Evolutionary conservation across 2,888 invertebrate species (phyloP).

Genomic region (Hemicrepidius hirtus): DNA sequence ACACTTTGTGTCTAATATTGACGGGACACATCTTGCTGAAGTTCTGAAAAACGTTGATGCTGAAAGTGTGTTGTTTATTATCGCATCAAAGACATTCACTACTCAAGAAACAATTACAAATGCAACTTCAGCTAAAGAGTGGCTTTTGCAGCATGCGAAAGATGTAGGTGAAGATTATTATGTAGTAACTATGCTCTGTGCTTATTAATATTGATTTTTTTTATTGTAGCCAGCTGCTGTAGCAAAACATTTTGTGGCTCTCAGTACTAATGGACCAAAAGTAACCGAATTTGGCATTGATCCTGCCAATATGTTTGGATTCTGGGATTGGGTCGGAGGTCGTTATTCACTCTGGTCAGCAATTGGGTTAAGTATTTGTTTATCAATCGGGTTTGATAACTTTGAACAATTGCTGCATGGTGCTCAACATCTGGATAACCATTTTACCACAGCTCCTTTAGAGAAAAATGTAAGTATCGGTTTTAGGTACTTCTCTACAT

Average conservation of each 20-base stretch:
- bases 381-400: slow-evolving; percentile 95
- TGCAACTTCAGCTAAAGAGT: slow-evolving; percentile 96
- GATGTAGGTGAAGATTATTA: slow-evolving; percentile 78
- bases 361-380: slow-evolving; percentile 96
- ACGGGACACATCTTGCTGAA: slow-evolving; percentile 98
- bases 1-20: slow-evolving; percentile 99
- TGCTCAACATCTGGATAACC: slow-evolving; percentile 95
- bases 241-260: slow-evolving; percentile 97
- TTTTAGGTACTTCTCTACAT: too few relatives aligned
- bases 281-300: slow-evolving; percentile 99
- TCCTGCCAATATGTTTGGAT: slow-evolving; percentile 98
- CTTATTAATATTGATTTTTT: neutral
- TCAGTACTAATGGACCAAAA: slow-evolving; percentile 95
- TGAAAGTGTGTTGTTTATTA: slow-evolving; percentile 97
- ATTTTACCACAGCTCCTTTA: slow-evolving; percentile 90
- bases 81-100: slow-evolving; percentile 99
- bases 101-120: slow-evolving; percentile 99
- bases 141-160: slow-evolving; percentile 92
- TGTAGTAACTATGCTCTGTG: too few relatives aligned
- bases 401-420: slow-evolving; percentile 94
- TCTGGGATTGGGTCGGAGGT: slow-evolving; percentile 99
- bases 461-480: slow-evolving; percentile 92
- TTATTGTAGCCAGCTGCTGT: slow-evolving; percentile 82
- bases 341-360: slow-evolving; percentile 99
- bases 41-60: slow-evolving; percentile 91